phyloP scores from a whole-genome alignment of 2,888 invertebrate species.

The Drosophila birchii region DNA sequence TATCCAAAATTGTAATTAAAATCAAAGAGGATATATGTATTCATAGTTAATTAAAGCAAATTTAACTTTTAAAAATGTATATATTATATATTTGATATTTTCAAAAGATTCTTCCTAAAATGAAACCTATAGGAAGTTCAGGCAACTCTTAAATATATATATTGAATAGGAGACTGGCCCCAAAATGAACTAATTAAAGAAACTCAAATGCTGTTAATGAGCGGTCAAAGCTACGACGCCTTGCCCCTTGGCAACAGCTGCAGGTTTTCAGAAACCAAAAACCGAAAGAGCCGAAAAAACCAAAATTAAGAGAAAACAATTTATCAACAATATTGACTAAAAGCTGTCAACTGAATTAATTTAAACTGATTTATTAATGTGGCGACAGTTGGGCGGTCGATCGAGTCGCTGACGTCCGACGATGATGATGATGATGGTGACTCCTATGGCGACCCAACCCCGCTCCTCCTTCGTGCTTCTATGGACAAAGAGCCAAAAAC shows the following conservation, averaged over 20 bases:
- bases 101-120: neutral
- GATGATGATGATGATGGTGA: slow-evolving; percentile 10
- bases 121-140: no score
- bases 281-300: slow-evolving; percentile 3
- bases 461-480: neutral
- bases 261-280: slow-evolving; percentile 11
- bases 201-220: slow-evolving; percentile 27
- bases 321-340: slow-evolving; percentile 45
- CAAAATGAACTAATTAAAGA: slow-evolving; percentile 24
- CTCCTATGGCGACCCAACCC: slow-evolving; percentile 1
- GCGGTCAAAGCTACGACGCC: neutral
- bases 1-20: neutral
- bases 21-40: neutral
- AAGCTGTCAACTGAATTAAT: slow-evolving; percentile 59
- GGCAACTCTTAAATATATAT: no score
- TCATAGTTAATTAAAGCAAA: neutral
- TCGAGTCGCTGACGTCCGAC: slow-evolving; percentile 50
- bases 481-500: slow-evolving; percentile 40
- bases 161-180: neutral
- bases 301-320: slow-evolving; percentile 37
- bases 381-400: slow-evolving; percentile 57
- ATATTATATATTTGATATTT: no score
- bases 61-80: no score
- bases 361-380: slow-evolving; percentile 71
- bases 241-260: slow-evolving; percentile 39